These are phyloP conservation scores for Drosophila sulfurigaster DNA, from an alignment of 1,140 invertebrate genomes.

Conservation along the genomic window DNA sequence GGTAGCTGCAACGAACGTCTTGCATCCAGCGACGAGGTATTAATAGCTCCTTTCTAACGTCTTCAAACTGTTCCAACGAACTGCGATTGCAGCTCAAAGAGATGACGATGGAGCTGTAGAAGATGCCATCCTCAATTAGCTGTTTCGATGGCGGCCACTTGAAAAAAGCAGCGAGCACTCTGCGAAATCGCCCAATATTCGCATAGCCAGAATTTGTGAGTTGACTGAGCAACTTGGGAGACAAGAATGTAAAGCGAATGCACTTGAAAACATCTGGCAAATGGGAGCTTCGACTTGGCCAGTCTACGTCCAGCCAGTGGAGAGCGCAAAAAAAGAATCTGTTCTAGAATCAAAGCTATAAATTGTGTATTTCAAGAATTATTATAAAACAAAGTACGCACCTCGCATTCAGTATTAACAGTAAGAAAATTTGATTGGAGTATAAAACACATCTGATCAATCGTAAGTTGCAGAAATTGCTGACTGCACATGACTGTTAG, in stretches of 20 bases:
- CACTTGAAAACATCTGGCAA: conserved; percentile 5
- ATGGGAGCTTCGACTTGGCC: conserved; percentile 23
- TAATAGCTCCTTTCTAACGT: neutral
- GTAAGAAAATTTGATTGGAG: conserved; percentile 25
- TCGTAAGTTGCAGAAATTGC: conserved; percentile 33
- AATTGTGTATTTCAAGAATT: neutral
- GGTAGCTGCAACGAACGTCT: conserved; percentile 39
- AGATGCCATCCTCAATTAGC: conserved; percentile 40
- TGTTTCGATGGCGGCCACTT: neutral
- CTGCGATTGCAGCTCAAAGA: neutral
- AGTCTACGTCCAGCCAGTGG: conserved; percentile 32
- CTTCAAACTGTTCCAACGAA: neutral
- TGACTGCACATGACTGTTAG: conserved; percentile 8
- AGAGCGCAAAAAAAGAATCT: conserved; percentile 39
- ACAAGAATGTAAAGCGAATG: conserved; percentile 38
- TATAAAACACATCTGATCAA: conserved; percentile 22
- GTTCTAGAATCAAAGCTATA: neutral
- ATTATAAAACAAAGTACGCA: neutral
- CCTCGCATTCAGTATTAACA: conserved; percentile 55
- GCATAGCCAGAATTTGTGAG: conserved; percentile 7
- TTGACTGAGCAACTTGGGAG: conserved; percentile 37
- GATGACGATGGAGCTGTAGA: conserved; percentile 43
- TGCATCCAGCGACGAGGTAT: conserved; percentile 35
- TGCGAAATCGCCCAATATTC: neutral
- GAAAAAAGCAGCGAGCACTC: conserved; percentile 18